Evolutionary conservation across 2,888 invertebrate genomes (phyloP), one percentile per base, ranked within the genome.

Genomic region (Microplitis deprimator): DNA sequence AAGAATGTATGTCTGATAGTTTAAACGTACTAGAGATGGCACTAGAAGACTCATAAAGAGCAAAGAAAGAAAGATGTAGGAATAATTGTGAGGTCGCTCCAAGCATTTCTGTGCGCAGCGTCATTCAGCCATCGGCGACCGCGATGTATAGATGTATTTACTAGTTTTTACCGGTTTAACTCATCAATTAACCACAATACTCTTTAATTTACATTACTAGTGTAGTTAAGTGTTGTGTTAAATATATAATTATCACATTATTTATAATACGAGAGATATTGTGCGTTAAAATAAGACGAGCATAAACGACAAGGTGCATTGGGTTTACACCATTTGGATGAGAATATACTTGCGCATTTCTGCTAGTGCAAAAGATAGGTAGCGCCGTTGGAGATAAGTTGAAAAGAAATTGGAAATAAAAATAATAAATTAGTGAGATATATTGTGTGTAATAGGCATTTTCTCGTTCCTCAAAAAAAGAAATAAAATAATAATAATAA

Each of bases 41-140:
- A 13, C 50, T 50, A 8, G 8, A 50, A 13, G 50, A 13, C 50
- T 50, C 50, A 50, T 50, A 50, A 50, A 50, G 50, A 50, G 50
- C 50, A 50, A 50, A 50, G 61, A 61, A 16, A 13, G 29, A 64
- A 61, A 64, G 64, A 50, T 81, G 82, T 85, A 77, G 72, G 69
- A 81, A 78, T 50, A 50, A 50, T 50, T 50, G 13, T 77, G 85
- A 80, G 84, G 85, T 85, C 85, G 87, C 86, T 83, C 80, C 82
- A 59, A 79, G 84, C 83, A 83, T 77, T 77, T 79, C 77, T 82
- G 84, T 86, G 87, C 87, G 88, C 88, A 87, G 87, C 85, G 84
- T 86, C 86, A 87, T 86, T 87, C 86, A 84, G 86, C 85, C 85
- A 85, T 84, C 83, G 85, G 85, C 85, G 83, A 82, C 82, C 87